A percentile compares a stretch with the other conserved stretches of the same genome.
These are phyloP conservation scores for Megaceryle alcyon DNA, from an alignment of 2,797 vertebrate species.

Conservation along the genomic window DNA sequence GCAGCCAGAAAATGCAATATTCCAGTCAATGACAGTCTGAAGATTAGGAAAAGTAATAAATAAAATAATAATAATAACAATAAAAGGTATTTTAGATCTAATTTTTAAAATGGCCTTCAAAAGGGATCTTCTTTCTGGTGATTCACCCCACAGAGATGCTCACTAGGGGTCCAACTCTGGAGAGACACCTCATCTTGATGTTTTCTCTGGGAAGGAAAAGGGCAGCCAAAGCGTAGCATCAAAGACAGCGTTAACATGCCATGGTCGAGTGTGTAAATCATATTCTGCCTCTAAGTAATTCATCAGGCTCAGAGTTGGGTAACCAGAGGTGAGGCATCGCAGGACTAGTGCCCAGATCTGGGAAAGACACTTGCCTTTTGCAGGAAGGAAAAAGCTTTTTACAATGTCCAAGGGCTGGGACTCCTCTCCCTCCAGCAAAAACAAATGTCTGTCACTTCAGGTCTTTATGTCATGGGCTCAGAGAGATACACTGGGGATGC, in stretches of 20 bases:
- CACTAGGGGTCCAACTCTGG: not conserved
- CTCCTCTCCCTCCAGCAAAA: not conserved
- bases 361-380: not conserved
- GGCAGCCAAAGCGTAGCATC: not conserved
- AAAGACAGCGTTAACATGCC: rapidly evolving
- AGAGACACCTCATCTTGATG: not conserved
- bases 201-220: not conserved
- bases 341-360: rapidly evolving
- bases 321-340: not conserved
- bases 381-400: not conserved
- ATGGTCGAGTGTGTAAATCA: rapidly evolving
- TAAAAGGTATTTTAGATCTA: not conserved
- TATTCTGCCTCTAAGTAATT: not conserved
- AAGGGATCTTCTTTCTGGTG: not conserved
- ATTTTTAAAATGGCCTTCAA: not conserved
- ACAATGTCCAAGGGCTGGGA: rapidly evolving
- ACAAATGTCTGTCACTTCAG: no score
- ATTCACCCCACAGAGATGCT: not conserved
- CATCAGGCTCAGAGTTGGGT: not conserved
- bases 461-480: not conserved
- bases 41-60: no score
- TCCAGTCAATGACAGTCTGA: not conserved
- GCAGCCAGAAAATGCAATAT: not conserved
- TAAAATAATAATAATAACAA: no score
- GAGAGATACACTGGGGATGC: not conserved